Evolutionary conservation across 2,113 vertebrate species (phyloP), one percentile per base, ranked within the genome.

Genomic region (Damaliscus lunatus): DNA sequence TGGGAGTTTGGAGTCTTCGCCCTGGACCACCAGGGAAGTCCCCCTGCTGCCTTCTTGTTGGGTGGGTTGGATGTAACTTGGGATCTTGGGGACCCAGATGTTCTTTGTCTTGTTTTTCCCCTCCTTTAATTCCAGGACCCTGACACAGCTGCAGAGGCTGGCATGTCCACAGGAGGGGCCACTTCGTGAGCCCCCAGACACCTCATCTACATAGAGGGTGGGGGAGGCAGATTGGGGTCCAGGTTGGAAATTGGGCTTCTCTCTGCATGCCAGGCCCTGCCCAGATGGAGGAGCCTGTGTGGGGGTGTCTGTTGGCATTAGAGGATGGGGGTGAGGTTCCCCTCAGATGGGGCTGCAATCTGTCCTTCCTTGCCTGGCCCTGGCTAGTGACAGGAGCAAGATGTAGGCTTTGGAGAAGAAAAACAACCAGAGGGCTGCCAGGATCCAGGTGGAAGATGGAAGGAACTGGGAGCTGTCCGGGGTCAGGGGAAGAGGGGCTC

Each of bases 401-500:
- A 96, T 97, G 36, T 67, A 98, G 94, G 96, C 40, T 15, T 95
- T 98, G 77, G 93, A 90, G 62, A 88, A 94, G 64, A 92, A 98
- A 71, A 98, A 97, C 53, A 67, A 90, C 36, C 90, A 96, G 40
- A 48, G 85, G 62, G 98, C 94, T 80, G 59, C 53, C 23, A 94
- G 97, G 50, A 94, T 98, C 91, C 89, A 95, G 33, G 82, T n/a
- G 96, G 46, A 97, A 98, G 98, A 98, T 98, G 93, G 50, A 25
- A 80, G n/a, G 74, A 59, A 25, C 43, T 74, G 33, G 33, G 14
- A 78, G 23, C 31, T 94, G 48, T 77, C 52, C 6, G 31, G 53
- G 25, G 33, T n/a, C 1, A 25, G 23, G n/a, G 50, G 15, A 46
- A 5, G 6, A 16, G 12, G 71, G 7, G 3, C 11, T 60, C 29